These are phyloP conservation scores for Aphelinus atriplicis DNA, from an alignment of 1,140 invertebrate genomes.

Conservation along the genomic window DNA sequence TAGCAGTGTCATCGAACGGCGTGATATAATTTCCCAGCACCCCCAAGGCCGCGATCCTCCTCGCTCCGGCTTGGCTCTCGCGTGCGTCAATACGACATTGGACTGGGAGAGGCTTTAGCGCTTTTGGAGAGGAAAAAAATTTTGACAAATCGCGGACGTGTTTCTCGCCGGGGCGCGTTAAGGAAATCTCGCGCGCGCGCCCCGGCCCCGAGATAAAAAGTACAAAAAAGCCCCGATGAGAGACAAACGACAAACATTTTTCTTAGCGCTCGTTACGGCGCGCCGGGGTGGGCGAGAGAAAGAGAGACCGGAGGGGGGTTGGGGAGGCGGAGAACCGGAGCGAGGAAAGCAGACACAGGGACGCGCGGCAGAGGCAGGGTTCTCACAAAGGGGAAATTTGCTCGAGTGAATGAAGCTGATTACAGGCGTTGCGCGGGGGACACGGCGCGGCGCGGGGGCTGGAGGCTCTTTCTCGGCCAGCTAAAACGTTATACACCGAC, in stretches of 20 bases:
- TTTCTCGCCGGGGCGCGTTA: constrained; percentile 13
- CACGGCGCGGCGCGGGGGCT: neutral
- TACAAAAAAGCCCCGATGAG: constrained; percentile 10
- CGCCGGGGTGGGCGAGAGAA: neutral
- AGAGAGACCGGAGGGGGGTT: neutral
- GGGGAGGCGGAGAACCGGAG: neutral
- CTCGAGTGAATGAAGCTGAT: constrained; percentile 30
- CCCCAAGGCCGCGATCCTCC: neutral
- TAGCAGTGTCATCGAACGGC: too few relatives aligned
- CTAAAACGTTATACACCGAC: too few relatives aligned
- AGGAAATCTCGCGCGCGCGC: neutral
- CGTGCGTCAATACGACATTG: neutral
- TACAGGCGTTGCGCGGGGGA: neutral
- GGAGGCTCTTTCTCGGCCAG: constrained; percentile 1
- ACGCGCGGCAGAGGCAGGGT: neutral
- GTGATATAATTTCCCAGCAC: neutral
- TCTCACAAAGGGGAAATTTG: constrained; percentile 20
- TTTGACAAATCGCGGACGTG: constrained; percentile 32
- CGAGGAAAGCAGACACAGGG: neutral
- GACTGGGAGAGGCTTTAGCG: neutral
- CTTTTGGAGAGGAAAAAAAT: neutral
- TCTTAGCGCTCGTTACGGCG: constrained; percentile 20
- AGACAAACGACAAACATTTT: constrained; percentile 37
- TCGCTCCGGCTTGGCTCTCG: neutral
- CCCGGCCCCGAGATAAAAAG: constrained; percentile 5